Evolutionary conservation across 2,113 vertebrate genomes (phyloP).

Genomic region (Colossoma macropomum): DNA sequence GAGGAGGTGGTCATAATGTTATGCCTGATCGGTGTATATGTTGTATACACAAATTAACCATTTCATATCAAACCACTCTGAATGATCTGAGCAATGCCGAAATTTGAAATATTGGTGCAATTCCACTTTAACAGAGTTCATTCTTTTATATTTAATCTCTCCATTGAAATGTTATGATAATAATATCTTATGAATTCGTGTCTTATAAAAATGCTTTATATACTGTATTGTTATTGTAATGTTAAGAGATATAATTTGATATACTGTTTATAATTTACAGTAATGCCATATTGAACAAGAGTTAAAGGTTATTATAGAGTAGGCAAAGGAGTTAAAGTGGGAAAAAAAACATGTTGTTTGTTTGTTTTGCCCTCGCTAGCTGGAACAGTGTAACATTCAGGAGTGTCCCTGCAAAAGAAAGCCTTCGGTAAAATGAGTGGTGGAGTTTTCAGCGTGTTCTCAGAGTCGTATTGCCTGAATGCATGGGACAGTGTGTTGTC

Average conservation of each 20-base stretch:
- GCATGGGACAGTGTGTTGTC: constrained; percentile 58
- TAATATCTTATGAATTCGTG: background rate
- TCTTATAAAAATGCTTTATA: background rate
- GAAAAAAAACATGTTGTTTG: constrained; percentile 42
- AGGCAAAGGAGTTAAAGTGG: background rate
- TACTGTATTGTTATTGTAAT: background rate
- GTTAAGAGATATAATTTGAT: background rate
- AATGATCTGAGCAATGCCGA: too few species aligned
- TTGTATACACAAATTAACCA: too few species aligned
- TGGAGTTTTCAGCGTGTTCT: constrained; percentile 8
- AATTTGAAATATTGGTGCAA: too few species aligned
- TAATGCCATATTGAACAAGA: background rate
- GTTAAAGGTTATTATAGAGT: background rate
- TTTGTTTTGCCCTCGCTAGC: constrained; percentile 64
- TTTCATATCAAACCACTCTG: too few species aligned
- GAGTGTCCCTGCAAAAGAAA: constrained; percentile 82
- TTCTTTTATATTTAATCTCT: too few species aligned
- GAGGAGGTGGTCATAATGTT: background rate
- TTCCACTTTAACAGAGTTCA: too few species aligned
- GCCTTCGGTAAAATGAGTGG: constrained; percentile 75
- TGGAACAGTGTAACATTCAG: constrained; percentile 84
- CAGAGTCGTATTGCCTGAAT: constrained; percentile 48
- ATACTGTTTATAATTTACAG: background rate
- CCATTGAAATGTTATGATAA: background rate
- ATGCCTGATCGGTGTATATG: background rate